phyloP scores from a whole-genome alignment of 2,797 vertebrate genomes.

The Steatocranus sp. region DNA sequence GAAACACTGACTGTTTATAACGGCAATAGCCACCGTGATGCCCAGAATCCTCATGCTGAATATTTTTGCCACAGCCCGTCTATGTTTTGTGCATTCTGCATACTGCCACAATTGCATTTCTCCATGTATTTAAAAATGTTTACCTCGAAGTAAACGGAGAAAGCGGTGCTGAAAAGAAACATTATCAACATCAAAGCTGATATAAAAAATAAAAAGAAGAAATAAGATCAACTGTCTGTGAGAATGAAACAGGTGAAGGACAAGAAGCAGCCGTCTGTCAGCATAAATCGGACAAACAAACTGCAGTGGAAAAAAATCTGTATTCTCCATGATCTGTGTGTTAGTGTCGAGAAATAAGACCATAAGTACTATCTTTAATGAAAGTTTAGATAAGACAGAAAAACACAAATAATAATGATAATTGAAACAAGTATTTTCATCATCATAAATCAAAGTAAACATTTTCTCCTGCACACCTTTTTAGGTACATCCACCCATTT shows the following conservation, averaged over 20 bases:
- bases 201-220: not conserved
- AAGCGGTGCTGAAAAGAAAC: not conserved
- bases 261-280: not conserved
- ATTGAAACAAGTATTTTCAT: not conserved
- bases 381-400: not conserved
- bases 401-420: not conserved
- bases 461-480: not conserved
- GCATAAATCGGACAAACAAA: not conserved
- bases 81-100: not conserved
- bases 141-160: not conserved
- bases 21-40: not conserved
- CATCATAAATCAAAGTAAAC: not conserved
- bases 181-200: not conserved
- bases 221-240: not conserved
- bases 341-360: not conserved
- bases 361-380: not conserved
- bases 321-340: not conserved
- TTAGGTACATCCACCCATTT: constrained; percentile 7
- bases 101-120: not conserved
- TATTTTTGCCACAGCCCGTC: not conserved
- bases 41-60: not conserved
- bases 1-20: not conserved
- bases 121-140: not conserved
- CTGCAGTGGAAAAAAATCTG: not conserved
- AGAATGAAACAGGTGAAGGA: not conserved